Evolutionary conservation across 1,140 invertebrate genomes (phyloP), one percentile per base, ranked within the genome.

Genomic region (Leptinotarsa texana): DNA sequence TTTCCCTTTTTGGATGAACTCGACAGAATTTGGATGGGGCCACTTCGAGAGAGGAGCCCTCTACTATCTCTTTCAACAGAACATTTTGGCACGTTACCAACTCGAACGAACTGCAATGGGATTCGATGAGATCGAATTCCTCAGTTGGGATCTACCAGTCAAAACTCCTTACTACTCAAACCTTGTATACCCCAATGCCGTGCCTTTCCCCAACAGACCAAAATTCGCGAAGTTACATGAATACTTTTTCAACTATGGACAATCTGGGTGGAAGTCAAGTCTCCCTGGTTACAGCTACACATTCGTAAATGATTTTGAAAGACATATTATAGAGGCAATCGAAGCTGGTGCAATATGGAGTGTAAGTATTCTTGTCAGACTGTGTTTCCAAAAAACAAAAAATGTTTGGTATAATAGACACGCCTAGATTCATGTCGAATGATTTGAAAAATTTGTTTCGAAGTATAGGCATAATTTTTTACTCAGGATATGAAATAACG

Each of bases 41-140:
- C 86, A 88, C 73, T 86, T 89, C 67, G 84, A 85, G 63, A 88
- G 91, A 68, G 92, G 92, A 62, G 91, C 93, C 85, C 82, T 84
- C n/a, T 91, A 87, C 82, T 89, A 89, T 81, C 90, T 86, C 78
- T 77, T 84, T 3, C 88, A 91, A 73, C 90, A 91, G 77, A 90
- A 91, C 82, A 63, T 93, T 2, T 74, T 92, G 68, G 84, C 87
- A 48, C 89, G 90, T 78, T 93, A 92, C 84, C 89, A 92, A 76
- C 82, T 93, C 81, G 92, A 94, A 83, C 88, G 91, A 78, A 79
- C 92, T 33, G 89, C 90, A 13, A 89, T 92, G 75, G 88, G 87
- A 49, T 80, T 91, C 22, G 89, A 88, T 24, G 88, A 91, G 74
- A 88, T 92, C 72, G 86, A 88, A 13, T 83, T 86, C 13, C 84